Percentiles rank a stretch among this genome's conserved stretches.
Conservation (phyloP, 2,797 vertebrate species). For the Anguilla obscura region DNA sequence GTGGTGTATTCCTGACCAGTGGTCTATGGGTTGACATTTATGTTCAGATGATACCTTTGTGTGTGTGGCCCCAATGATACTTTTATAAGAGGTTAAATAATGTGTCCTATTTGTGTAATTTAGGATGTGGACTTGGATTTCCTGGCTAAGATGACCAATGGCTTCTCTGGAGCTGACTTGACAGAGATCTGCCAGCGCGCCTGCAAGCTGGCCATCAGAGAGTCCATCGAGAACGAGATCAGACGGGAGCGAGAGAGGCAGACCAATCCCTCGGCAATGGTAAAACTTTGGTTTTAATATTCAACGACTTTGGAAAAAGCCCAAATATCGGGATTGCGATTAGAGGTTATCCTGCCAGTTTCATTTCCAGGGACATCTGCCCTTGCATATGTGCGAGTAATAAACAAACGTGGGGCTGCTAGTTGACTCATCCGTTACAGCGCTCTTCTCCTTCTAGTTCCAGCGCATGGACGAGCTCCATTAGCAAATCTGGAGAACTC, state of each 20-base stretch:
- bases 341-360: not conserved
- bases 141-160: constrained; percentile 98
- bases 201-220: constrained; percentile 95
- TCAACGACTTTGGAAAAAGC: not conserved
- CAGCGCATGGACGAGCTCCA: no score
- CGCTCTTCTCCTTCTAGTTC: no score
- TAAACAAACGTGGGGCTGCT: no score
- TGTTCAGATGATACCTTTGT: not conserved
- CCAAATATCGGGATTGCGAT: not conserved
- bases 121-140: constrained; percentile 96
- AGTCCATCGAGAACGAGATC: constrained; percentile 97
- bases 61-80: not conserved
- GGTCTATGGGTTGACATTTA: not conserved
- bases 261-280: constrained; percentile 97
- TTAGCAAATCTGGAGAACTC: not conserved
- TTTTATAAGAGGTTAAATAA: not conserved
- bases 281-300: constrained; percentile 58
- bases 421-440: no score
- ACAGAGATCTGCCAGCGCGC: constrained; percentile 98
- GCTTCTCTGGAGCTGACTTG: constrained; percentile 95
- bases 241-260: constrained; percentile 92
- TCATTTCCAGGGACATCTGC: not conserved
- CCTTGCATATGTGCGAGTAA: no score
- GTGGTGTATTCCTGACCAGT: not conserved
- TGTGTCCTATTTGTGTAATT: not conserved